Evolutionary conservation across 2,888 invertebrate species (phyloP).

Genomic region (Agrochola lychnidis): DNA sequence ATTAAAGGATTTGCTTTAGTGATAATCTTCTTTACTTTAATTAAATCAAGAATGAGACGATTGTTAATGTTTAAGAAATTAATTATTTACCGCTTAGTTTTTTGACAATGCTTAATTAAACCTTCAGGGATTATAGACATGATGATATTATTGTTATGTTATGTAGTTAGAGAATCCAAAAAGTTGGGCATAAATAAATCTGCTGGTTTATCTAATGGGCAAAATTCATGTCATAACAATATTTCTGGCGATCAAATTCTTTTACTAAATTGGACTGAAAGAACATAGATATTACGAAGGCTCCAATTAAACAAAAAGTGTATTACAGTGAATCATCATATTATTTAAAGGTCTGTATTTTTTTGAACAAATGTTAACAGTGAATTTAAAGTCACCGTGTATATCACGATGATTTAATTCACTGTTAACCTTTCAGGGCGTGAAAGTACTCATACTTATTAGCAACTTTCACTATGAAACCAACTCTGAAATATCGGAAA

Average conservation of each 20-base stretch:
- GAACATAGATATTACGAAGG: background rate
- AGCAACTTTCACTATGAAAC: no score
- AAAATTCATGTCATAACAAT: background rate
- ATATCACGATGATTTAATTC: no score
- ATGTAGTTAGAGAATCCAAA: background rate
- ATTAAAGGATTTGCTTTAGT: slow-evolving; percentile 13
- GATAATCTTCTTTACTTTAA: slow-evolving; percentile 12
- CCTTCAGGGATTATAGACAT: background rate
- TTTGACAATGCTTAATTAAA: background rate
- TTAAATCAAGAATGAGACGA: background rate
- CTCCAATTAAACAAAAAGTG: no score
- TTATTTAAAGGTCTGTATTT: no score
- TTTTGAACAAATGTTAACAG: no score
- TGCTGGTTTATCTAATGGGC: background rate
- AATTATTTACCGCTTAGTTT: background rate
- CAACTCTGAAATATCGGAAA: no score
- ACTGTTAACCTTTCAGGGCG: no score
- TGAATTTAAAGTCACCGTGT: no score
- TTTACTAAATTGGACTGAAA: background rate
- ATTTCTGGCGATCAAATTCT: background rate
- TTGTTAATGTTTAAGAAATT: background rate
- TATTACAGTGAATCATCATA: no score
- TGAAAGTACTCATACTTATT: no score
- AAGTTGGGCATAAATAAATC: background rate
- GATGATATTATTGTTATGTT: background rate